phyloP scores from a whole-genome alignment of 2,797 vertebrate species.

The Sphenopsis melanotis region DNA sequence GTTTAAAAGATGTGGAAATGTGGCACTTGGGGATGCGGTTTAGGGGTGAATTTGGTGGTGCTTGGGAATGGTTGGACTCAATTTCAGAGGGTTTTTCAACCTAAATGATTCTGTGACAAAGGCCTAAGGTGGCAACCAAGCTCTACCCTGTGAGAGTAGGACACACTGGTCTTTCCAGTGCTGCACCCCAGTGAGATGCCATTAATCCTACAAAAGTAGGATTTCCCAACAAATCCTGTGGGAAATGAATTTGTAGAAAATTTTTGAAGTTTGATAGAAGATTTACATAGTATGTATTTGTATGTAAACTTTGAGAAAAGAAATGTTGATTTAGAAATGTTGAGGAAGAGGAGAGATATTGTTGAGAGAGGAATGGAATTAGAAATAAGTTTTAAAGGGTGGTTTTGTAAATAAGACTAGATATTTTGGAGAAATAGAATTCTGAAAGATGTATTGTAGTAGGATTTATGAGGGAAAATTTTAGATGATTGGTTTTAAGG shows the following conservation, averaged over 20 bases:
- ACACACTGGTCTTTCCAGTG: background rate
- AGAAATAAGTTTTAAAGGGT: no score
- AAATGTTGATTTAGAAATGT: background rate
- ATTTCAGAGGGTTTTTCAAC: background rate
- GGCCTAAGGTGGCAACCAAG: background rate
- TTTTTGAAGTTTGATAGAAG: background rate
- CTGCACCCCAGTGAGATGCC: background rate
- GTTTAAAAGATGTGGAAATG: accelerated
- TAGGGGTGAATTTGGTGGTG: background rate
- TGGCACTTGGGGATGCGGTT: background rate
- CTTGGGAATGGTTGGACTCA: background rate
- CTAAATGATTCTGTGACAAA: background rate
- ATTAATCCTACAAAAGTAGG: background rate
- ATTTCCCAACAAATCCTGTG: background rate
- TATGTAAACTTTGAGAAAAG: background rate
- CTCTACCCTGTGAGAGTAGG: background rate
- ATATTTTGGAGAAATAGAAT: no score
- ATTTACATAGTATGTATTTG: background rate
- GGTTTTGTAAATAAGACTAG: no score
- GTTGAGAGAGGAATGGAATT: no score
- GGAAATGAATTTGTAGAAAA: background rate
- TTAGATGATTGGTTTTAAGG: background rate
- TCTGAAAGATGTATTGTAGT: no score
- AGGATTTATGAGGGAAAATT: background rate
- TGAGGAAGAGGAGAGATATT: background rate